Evolutionary conservation across 2,113 vertebrate species (phyloP), one percentile per base, ranked within the genome.

Genomic region (Anoplopoma fimbria): DNA sequence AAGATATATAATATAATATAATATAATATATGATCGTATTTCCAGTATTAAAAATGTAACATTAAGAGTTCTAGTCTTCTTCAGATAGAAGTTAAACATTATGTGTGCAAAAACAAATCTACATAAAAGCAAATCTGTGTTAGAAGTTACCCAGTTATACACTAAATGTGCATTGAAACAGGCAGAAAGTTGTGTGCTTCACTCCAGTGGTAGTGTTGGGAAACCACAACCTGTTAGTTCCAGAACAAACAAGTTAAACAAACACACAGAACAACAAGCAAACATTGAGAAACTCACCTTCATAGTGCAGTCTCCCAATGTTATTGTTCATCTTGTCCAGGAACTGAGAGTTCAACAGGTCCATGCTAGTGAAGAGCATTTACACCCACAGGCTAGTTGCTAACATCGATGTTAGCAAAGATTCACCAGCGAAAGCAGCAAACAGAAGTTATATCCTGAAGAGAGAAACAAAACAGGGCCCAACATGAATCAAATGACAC

Each of bases 271-370:
- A 34, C 2, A 64, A 2, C 8, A 17, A 3, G 1, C 0, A 45
- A 23, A 23, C 2, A 0, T 5, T 9, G 4, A 7, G 0, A 45
- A 49, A 75, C 73, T 73, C 23, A 95, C 95, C 95, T 95, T 98
- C 97, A 15, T 97, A 98, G 94, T 98, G 97, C 84, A 99, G 96
- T 91, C 97, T 97, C 90, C 97, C 96, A 68, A 98, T 97, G 84
- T 97, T 98, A 95, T 98, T 98, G 97, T 97, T 98, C 98, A 99
- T 98, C 95, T 98, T 98, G 96, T 99, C 97, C 97, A 99, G 92
- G 95, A 97, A 97, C 92, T 97, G 97, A 95, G 97, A 96, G 95
- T 99, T 98, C 96, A 99, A 95, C 96, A 99, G 96, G 96, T 99
- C 97, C 98, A 99, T 99, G 95, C 95, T 98, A 96, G 96, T 94